phyloP scores from a whole-genome alignment of 2,888 invertebrate species.

The Horisme vitalbata region DNA sequence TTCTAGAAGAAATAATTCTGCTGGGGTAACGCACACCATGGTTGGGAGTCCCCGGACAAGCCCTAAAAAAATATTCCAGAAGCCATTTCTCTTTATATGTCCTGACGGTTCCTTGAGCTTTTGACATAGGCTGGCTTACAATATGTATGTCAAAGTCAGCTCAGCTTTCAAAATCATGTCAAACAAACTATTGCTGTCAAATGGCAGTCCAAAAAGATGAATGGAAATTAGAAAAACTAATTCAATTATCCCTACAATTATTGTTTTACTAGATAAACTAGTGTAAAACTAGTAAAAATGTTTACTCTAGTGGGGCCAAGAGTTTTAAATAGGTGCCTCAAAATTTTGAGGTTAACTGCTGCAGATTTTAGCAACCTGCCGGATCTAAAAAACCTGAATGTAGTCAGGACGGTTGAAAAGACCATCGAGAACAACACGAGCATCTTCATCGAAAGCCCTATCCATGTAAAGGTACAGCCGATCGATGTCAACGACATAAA shows the following conservation, averaged over 20 bases:
- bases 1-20: too few species aligned
- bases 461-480: constrained; percentile 75
- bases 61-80: too few species aligned
- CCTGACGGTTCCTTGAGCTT: too few species aligned
- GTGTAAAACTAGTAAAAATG: constrained; percentile 51
- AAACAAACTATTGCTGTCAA: constrained; percentile 36
- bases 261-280: constrained; percentile 37
- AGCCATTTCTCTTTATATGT: too few species aligned
- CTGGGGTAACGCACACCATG: too few species aligned
- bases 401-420: constrained; percentile 76
- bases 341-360: constrained; percentile 79
- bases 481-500: constrained; percentile 72
- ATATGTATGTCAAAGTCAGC: too few species aligned
- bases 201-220: constrained; percentile 43
- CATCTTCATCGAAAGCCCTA: constrained; percentile 78
- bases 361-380: constrained; percentile 69
- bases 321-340: constrained; percentile 73
- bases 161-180: neutral
- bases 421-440: constrained; percentile 72
- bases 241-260: constrained; percentile 42
- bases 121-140: too few species aligned
- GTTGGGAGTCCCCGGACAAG: too few species aligned
- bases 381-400: constrained; percentile 70
- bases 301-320: constrained; percentile 62
- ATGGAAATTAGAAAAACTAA: constrained; percentile 37